phyloP scores from a whole-genome alignment of 2,888 invertebrate species.

The Clunio marinus region DNA sequence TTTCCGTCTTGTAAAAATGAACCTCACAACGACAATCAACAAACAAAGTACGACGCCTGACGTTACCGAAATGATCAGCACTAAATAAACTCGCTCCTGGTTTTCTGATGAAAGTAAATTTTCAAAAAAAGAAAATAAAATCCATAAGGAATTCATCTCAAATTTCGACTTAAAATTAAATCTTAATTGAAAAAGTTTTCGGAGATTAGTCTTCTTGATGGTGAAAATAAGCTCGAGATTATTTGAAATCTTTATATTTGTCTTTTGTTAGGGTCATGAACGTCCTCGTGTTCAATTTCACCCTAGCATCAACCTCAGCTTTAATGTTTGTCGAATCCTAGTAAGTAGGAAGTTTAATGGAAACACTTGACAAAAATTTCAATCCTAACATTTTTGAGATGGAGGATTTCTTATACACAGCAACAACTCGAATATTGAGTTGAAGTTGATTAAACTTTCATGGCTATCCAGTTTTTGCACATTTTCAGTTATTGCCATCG shows the following conservation, averaged over 20 bases:
- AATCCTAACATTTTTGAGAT: background rate
- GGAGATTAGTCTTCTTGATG: background rate
- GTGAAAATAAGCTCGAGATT: constrained; percentile 5
- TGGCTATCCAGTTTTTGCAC: background rate
- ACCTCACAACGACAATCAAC: constrained; percentile 65
- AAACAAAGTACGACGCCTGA: constrained; percentile 68
- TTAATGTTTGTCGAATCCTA: background rate
- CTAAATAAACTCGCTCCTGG: constrained; percentile 66
- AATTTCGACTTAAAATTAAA: constrained; percentile 11
- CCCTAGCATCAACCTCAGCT: too few species aligned
- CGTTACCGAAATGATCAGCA: constrained; percentile 73
- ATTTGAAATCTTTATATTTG: constrained; percentile 7
- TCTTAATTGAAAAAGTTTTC: constrained; percentile 38
- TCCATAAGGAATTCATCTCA: background rate
- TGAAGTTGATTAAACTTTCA: background rate
- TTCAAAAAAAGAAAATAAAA: background rate
- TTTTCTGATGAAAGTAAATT: constrained; percentile 45
- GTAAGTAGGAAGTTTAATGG: background rate
- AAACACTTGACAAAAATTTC: background rate
- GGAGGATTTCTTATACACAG: background rate
- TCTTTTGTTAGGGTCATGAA: background rate
- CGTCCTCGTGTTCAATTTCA: background rate
- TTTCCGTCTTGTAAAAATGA: constrained; percentile 64
- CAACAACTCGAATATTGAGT: background rate
- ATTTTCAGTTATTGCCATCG: background rate